Percentiles rank a stretch among this genome's conserved stretches.
Conservation (phyloP, 2,113 vertebrate species). For the Hippoglossus stenolepis region DNA sequence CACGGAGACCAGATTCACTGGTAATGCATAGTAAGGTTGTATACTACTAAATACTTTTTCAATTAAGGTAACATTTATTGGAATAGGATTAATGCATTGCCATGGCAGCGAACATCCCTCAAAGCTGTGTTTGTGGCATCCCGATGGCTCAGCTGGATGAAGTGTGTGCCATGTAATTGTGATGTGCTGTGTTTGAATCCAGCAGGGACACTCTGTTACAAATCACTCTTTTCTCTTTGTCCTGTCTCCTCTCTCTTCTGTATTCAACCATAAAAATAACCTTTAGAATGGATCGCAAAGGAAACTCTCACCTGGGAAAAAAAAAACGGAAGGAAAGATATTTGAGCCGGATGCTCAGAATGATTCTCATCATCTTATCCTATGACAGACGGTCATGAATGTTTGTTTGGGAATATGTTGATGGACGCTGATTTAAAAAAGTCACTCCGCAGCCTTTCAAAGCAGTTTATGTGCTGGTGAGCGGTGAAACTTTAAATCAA, state of each 20-base stretch:
- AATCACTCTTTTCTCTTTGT: slow-evolving; percentile 7
- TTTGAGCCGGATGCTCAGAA: no score
- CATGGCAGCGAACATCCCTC: slow-evolving; percentile 59
- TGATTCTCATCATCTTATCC: no score
- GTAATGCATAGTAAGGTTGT: not conserved
- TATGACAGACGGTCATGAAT: no score
- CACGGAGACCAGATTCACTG: not conserved
- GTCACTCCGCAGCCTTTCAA: not conserved
- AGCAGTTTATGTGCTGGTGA: slow-evolving; percentile 10
- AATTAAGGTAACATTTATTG: slow-evolving; percentile 3
- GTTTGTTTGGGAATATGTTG: not conserved
- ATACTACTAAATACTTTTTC: not conserved
- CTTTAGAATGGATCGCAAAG: no score
- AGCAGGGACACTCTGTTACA: slow-evolving; percentile 41
- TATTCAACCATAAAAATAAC: not conserved
- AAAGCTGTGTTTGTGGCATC: slow-evolving; percentile 39
- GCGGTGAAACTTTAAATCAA: slow-evolving; percentile 34
- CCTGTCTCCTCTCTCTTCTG: slow-evolving; percentile 1
- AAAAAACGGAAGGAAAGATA: no score
- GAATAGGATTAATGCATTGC: slow-evolving; percentile 44
- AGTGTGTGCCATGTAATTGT: slow-evolving; percentile 54
- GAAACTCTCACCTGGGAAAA: no score
- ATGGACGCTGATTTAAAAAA: slow-evolving; percentile 8
- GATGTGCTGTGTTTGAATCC: slow-evolving; percentile 47
- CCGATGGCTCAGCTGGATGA: slow-evolving; percentile 62